These are phyloP conservation scores for Chloroclystis v-ata DNA, from an alignment of 2,888 invertebrate species.

Conservation along the genomic window DNA sequence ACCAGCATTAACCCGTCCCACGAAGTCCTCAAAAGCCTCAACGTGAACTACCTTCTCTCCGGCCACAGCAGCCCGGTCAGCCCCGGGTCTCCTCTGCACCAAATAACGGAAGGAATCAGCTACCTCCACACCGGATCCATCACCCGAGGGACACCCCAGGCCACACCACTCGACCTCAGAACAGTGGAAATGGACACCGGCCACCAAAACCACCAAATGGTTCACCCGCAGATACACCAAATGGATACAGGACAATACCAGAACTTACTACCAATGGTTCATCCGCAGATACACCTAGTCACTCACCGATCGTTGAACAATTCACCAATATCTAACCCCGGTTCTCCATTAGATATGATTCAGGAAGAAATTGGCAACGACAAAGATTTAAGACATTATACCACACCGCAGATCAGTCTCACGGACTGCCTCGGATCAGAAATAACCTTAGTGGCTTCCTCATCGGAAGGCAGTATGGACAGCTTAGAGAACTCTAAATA, in stretches of 20 bases:
- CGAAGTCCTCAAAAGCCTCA: constrained; percentile 50
- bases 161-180: constrained; percentile 77
- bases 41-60: constrained; percentile 45
- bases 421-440: constrained; percentile 94
- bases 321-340: constrained; percentile 80
- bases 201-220: constrained; percentile 52
- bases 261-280: no score
- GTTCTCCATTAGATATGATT: constrained; percentile 87
- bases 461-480: constrained; percentile 85
- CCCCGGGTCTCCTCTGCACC: constrained; percentile 79
- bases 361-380: constrained; percentile 80
- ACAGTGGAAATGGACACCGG: constrained; percentile 74
- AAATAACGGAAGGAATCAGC: constrained; percentile 83
- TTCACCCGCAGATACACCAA: constrained; percentile 65
- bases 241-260: no score
- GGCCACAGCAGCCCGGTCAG: constrained; percentile 49
- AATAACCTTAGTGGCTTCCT: constrained; percentile 87
- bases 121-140: constrained; percentile 88
- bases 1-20: constrained; percentile 52
- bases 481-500: constrained; percentile 80
- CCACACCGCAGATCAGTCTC: constrained; percentile 90
- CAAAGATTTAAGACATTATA: constrained; percentile 38
- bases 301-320: constrained; percentile 79
- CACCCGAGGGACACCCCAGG: constrained; percentile 81
- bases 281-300: constrained; percentile 63